Evolutionary conservation across 1,140 invertebrate genomes (phyloP).

Genomic region (Ectropis grisescens): DNA sequence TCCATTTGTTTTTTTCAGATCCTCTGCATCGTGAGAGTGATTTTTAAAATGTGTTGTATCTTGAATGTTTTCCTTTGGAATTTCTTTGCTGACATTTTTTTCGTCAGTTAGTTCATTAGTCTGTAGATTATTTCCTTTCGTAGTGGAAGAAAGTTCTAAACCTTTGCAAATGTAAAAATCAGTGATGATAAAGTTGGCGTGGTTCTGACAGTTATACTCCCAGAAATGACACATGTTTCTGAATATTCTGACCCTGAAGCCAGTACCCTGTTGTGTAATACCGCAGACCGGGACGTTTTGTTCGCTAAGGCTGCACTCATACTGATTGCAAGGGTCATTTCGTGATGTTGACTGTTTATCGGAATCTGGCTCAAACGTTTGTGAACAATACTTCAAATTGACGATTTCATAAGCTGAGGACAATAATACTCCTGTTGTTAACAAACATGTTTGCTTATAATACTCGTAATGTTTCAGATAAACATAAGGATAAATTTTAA

Average conservation of each 20-base stretch:
- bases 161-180: background rate
- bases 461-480: too few species aligned
- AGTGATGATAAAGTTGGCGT: background rate
- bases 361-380: background rate
- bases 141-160: background rate
- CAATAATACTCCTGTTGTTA: too few species aligned
- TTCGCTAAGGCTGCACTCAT: background rate
- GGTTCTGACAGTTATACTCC: background rate
- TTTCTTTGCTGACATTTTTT: background rate
- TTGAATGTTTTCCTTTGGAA: background rate
- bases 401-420: background rate
- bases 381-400: background rate
- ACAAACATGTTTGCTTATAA: too few species aligned
- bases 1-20: background rate
- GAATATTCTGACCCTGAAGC: background rate
- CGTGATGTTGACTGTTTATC: background rate
- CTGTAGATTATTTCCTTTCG: background rate
- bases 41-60: too few species aligned
- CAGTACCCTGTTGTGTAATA: background rate
- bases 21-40: too few species aligned
- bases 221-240: background rate
- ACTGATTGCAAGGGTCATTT: background rate
- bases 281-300: background rate
- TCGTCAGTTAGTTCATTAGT: background rate
- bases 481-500: too few species aligned